Evolutionary conservation across 2,888 invertebrate genomes (phyloP), one percentile per base, ranked within the genome.

Genomic region (Dryobotodes eremita): DNA sequence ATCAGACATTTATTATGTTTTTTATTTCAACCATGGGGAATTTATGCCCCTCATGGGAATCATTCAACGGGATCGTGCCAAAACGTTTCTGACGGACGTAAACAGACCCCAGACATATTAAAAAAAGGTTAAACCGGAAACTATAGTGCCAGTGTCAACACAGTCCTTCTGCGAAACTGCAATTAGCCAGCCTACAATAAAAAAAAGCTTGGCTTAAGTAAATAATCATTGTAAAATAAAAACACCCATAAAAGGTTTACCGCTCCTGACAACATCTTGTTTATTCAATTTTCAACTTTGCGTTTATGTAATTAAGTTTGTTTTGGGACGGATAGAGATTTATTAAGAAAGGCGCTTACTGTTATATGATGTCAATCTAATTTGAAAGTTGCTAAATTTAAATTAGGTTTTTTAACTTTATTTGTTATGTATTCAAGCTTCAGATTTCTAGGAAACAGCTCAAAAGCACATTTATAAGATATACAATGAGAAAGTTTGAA

Each of bases 111-210:
- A 77, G 83, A 86, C 7, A 59, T 26, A 87, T 86, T 83, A 90
- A 92, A 84, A 46, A 80, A 95, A 93, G 86, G 80, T 84, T 83
- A 89, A 92, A 92, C 94, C 94, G 95, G 95, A 96, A 94, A 95
- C 92, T 85, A 84, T 88, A 88, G 83, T 89, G 89, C 89, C 91
- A 92, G 89, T 93, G 94, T 94, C 94, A 95, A 96, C 92, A 95
- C 80, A 80, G 86, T 87, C 95, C 95, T 96, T 95, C 95, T 92
- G 91, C 93, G 95, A 95, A 95, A 93, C 92, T 90, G 90, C 92
- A 92, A 94, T 94, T 94, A 93, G 92, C 89, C 82, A 81, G 85
- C 59, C 81, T 84, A 82, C 78, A 80, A 77, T 88, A 87, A 86
- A 89, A n/a, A 87, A 87, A 86, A 87, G 86, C 82, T 80, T 69